Percentiles rank a stretch among this genome's conserved stretches.
These are phyloP conservation scores for Chaetodon trifasciatus DNA, from an alignment of 2,797 vertebrate genomes.

Conservation along the genomic window DNA sequence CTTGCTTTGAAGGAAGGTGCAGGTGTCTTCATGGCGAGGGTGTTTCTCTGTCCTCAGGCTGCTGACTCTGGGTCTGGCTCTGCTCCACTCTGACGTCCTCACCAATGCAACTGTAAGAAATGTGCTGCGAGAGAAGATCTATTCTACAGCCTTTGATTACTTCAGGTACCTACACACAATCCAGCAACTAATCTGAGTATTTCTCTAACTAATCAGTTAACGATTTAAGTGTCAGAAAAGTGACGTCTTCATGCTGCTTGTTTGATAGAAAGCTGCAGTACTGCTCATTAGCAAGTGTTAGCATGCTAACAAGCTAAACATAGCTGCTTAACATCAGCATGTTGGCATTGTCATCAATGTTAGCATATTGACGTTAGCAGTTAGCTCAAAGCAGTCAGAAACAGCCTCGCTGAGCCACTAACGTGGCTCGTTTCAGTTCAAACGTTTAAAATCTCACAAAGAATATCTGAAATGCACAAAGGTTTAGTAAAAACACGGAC, in stretches of 20 bases:
- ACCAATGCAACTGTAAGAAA: conserved; percentile 95
- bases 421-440: no score
- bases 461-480: background rate
- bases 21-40: background rate
- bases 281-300: no score
- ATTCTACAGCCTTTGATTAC: conserved; percentile 97
- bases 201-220: background rate
- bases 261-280: background rate
- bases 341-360: background rate
- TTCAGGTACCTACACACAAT: conserved; percentile 89
- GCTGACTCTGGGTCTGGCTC: conserved; percentile 92
- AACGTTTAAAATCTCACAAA: no score
- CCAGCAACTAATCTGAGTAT: background rate
- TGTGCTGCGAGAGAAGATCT: conserved; percentile 97
- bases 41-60: conserved; percentile 81
- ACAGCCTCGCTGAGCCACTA: background rate
- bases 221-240: no score
- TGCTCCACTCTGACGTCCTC: conserved; percentile 97
- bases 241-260: background rate
- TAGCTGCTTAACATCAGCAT: background rate
- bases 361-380: background rate
- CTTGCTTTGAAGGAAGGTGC: no score
- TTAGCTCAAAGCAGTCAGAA: no score
- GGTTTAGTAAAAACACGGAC: background rate
- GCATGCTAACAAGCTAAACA: background rate